These are phyloP conservation scores for Dreissena polymorpha DNA, from an alignment of 1,140 invertebrate species.

Conservation along the genomic window DNA sequence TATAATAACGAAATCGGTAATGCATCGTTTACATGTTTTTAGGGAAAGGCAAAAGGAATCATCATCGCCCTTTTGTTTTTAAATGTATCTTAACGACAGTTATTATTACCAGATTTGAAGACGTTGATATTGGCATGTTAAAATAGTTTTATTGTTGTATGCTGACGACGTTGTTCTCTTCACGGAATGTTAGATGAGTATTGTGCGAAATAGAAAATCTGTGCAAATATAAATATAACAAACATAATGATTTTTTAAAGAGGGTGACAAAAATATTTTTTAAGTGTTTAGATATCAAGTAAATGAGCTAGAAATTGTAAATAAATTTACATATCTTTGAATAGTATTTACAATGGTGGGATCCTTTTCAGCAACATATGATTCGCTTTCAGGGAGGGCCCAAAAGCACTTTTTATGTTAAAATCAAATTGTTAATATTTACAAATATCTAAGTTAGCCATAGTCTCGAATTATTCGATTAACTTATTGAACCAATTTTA, in stretches of 20 bases:
- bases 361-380: constrained; percentile 2
- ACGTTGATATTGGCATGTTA: no score
- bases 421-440: background rate
- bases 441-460: background rate
- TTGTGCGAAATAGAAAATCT: constrained; percentile 39
- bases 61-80: no score
- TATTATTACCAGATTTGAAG: no score
- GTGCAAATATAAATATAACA: constrained; percentile 50
- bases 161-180: no score
- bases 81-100: no score
- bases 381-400: background rate
- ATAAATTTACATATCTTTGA: constrained; percentile 33
- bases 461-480: constrained; percentile 31
- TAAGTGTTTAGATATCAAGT: background rate
- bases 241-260: constrained; percentile 53
- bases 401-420: constrained; percentile 27
- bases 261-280: background rate
- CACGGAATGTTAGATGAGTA: background rate
- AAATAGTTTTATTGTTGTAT: no score
- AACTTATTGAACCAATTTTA: constrained; percentile 20
- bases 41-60: no score
- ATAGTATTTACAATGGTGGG: constrained; percentile 15
- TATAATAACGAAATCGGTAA: no score
- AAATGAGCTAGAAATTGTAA: background rate
- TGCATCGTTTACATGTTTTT: no score